Evolutionary conservation across 2,113 vertebrate species (phyloP), one percentile per base, ranked within the genome.

Genomic region (Dicentrarchus labrax): DNA sequence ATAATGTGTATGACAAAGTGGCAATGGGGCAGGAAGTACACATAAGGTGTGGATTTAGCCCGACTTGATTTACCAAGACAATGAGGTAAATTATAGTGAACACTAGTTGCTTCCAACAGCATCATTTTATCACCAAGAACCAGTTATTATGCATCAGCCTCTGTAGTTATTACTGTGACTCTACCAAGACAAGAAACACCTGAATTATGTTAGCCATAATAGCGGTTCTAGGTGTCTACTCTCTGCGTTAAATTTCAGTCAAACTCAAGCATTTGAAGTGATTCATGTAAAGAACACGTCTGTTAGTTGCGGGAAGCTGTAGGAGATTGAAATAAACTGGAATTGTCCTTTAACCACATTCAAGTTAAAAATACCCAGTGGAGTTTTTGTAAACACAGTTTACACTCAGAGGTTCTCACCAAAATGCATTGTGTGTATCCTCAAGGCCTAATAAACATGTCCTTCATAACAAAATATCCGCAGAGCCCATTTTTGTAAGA

Each of bases 41-140:
- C 78, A 83, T 19, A 36, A 48, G 60, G 39, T 70, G 71, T 54
- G 53, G 77, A 84, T 83, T 80, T 86, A 85, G 85, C 69, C 50
- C 8, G 59, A 70, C 38, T 30, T 79, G 82, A 61, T 56, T 82
- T 57, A 65, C 68, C 70, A 83, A 47, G 54, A 73, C 8, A 67
- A 65, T 56, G n/a, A 54, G 62, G 8, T 54, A n/a, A 82, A 83
- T 71, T 79, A 70, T 78, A 75, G 45, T 43, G 39, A 65, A 70
- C 24, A 75, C 36, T 36, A 41, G 47, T 53, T 39, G 22, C 36
- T 73, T 67, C 39, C 11, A 38, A 45, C 36, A 53, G 15, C 43
- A 82, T 62, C 0, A 72, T 45, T 72, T 30, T 72, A 66, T 67
- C 74, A 70, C 8, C 11, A 59, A 54, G 19, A 59, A 57, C 45